Evolutionary conservation across 1,140 invertebrate genomes (phyloP).

Genomic region (Popillia japonica): DNA sequence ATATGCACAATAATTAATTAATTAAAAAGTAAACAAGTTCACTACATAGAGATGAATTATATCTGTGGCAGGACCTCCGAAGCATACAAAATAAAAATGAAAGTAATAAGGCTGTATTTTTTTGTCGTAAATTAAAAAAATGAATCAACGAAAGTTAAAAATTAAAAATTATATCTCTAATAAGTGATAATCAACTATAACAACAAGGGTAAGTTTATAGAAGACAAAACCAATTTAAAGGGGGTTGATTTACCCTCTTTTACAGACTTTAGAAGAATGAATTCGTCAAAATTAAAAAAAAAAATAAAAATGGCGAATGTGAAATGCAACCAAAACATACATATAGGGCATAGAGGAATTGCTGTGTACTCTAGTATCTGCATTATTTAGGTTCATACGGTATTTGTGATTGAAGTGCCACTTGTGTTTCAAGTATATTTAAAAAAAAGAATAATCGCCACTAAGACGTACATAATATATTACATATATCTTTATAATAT

Average conservation of each 20-base stretch:
- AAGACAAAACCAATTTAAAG: no score
- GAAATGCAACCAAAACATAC: slow-evolving; percentile 40
- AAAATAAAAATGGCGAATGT: no score
- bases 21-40: not conserved
- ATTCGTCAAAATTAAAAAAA: no score
- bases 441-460: slow-evolving; percentile 56
- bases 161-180: no score
- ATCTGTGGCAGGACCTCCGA: not conserved
- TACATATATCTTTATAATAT: slow-evolving; percentile 56
- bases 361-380: slow-evolving; percentile 43
- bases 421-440: slow-evolving; percentile 60
- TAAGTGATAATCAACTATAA: no score
- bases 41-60: not conserved
- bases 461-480: slow-evolving; percentile 48
- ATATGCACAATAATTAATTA: not conserved
- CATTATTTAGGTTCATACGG: slow-evolving; percentile 57
- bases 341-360: slow-evolving; percentile 11
- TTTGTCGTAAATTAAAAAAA: not conserved
- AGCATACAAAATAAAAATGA: not conserved
- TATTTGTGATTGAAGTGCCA: slow-evolving; percentile 61
- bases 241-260: no score
- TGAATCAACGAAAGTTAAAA: not conserved
- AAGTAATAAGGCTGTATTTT: not conserved
- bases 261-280: no score
- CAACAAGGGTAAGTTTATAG: no score